Base-by-base conservation (phyloP, 2,888 invertebrate genomes). In the Campoletis raptor region DNA sequence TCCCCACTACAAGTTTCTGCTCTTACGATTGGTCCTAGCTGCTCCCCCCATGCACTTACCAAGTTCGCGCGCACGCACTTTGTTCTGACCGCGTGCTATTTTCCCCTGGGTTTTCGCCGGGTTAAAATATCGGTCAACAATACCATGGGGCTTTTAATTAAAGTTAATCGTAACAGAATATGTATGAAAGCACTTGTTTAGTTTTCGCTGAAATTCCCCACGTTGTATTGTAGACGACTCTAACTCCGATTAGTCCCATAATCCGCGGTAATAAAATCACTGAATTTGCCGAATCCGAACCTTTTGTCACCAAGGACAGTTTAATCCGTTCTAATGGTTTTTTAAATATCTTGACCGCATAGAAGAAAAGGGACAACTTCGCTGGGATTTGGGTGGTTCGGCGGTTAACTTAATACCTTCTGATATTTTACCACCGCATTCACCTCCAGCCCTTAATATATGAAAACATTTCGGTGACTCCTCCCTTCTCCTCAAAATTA, bases 51-150 rank as follows among this genome's bases (percentile, higher is more conserved):
- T 30, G 30, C 36, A 18, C 57, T 24, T 36, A 4, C 24, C 2
- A 18, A 30, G 30, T 24, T 61, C 24, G 57, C 42, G 57, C 74
- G 73, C 73, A 74, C 57, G 54, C 45, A 24, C 30, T 48, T 45
- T 21, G 36, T 21, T 15, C 24, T 36, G 21, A 21, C 10, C 73
- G 73, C 57, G 54, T 10, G 54, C 37, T 37, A 24, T 73, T 54
- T 30, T n/a, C 54, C 12, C 24, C n/a, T n/a, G 15, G 8, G 21
- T n/a, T 36, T 8, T 54, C 18, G n/a, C 64, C 30, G 42, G 9
- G 57, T 45, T 40, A 30, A 45, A 37, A 42, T 64, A 40, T 61
- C 57, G 24, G 45, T 18, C 36, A 45, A 37, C 9, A n/a, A 30
- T 64, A 30, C 45, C 24, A 45, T n/a, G n/a, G 15, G 54, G 3